Evolutionary conservation across 2,113 vertebrate species (phyloP), one percentile per base, ranked within the genome.

Genomic region (Scolopax mira): DNA sequence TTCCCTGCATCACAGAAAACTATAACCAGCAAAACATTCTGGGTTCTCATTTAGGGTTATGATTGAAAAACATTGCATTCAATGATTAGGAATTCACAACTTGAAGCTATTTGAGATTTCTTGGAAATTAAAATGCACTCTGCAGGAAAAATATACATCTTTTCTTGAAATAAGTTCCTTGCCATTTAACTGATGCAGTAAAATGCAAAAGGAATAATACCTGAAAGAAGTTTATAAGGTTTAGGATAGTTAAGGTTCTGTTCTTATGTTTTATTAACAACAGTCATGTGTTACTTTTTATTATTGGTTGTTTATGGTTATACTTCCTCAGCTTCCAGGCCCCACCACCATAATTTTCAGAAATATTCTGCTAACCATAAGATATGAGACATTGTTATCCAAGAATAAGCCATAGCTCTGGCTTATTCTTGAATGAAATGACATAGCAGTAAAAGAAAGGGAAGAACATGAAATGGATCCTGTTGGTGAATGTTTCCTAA

Each of bases 21-120:
- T 79, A 21, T 39, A 84, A n/a, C 18, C 18, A 75, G 12, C 42
- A 74, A 60, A 81, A 75, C 66, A 82, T 86, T 39, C 66, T 79
- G 35, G 75, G 11, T 70, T 84, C 37, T 79, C 69, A 58, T 84
- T 93, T 60, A 77, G 33, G 10, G 4, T 82, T 89, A 69, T 89
- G 66, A 21, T 48, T 90, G 35, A 91, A 95, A 94, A 92, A 92
- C 92, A 89, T 28, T 81, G 28, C 21, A 88, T 90, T 93, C 7
- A 15, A 11, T 82, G 5, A 92, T 81, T 52, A 87, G 10, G 25
- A 93, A 73, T 87, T 93, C 54, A 79, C 69, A 94, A 82, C 28
- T 54, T 87, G 62, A 67, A 89, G 33, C 18, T 77, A 16, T 88
- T 72, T 75, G 44, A 90, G 57, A 33, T 84, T 90, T 93, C 37